Conservation (phyloP, 2,113 vertebrate genomes). For the Pseudorhombus dupliciocellatus region DNA sequence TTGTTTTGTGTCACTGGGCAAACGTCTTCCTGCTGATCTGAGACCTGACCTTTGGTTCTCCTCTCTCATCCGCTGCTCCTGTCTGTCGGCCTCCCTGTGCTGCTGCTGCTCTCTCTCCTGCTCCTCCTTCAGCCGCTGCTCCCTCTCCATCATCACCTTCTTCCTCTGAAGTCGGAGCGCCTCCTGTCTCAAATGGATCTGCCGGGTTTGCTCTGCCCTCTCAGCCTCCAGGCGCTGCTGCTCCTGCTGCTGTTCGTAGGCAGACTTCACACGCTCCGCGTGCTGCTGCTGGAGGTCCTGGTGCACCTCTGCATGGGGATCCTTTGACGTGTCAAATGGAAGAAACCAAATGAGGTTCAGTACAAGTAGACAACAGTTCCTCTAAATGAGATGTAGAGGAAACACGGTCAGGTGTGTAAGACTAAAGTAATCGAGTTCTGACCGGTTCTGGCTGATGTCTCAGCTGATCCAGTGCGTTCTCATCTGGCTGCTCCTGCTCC, state of each 20-base stretch:
- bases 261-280: slow-evolving; percentile 65
- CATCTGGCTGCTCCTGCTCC: slow-evolving; percentile 69
- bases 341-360: not conserved
- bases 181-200: slow-evolving; percentile 84
- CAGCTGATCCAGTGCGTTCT: slow-evolving; percentile 75
- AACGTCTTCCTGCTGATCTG: not conserved
- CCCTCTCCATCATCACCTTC: slow-evolving; percentile 79
- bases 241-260: slow-evolving; percentile 89
- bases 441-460: slow-evolving; percentile 65
- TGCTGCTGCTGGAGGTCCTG: slow-evolving; percentile 30
- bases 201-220: slow-evolving; percentile 80
- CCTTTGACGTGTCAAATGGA: slow-evolving; percentile 30
- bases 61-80: slow-evolving; percentile 74
- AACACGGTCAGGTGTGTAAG: not conserved
- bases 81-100: slow-evolving; percentile 79
- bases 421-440: not conserved
- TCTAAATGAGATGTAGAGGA: not conserved
- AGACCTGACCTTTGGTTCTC: slow-evolving; percentile 74
- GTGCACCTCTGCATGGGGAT: slow-evolving; percentile 32
- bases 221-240: slow-evolving; percentile 86
- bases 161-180: slow-evolving; percentile 83
- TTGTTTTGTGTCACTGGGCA: not conserved
- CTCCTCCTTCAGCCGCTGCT: slow-evolving; percentile 82
- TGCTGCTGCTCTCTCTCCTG: slow-evolving; percentile 79
- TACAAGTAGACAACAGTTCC: not conserved